Percentiles rank a stretch among this genome's conserved stretches.
Evolutionary conservation across 92 coral and sea anemone genomes (phyloP).

Genomic region (Phenganax stokvisi): DNA sequence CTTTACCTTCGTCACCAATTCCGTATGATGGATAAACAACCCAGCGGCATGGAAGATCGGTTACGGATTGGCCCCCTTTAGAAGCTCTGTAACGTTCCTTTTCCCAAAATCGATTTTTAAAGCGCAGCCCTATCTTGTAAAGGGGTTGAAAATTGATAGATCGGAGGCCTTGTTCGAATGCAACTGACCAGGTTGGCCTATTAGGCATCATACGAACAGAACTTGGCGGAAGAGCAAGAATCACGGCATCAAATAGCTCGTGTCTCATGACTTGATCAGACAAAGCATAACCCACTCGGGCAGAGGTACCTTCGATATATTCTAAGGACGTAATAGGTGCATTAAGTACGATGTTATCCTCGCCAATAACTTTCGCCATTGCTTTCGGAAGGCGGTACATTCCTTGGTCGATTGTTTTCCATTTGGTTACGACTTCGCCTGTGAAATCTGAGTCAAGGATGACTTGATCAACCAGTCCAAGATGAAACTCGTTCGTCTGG

Average conservation of each 20-base stretch:
- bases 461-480: slow-evolving; percentile 16
- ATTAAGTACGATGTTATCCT: background rate
- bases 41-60: slow-evolving; percentile 12
- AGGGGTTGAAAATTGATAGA: background rate
- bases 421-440: background rate
- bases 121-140: slow-evolving; percentile 16
- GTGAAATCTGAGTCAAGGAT: background rate
- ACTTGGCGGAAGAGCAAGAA: slow-evolving; percentile 3
- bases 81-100: background rate
- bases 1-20: background rate
- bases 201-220: slow-evolving; percentile 5
- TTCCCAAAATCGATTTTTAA: slow-evolving; percentile 10
- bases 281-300: background rate
- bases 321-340: background rate
- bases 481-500: slow-evolving; percentile 10
- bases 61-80: slow-evolving; percentile 1
- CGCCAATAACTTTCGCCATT: slow-evolving; percentile 9
- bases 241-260: background rate
- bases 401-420: slow-evolving; percentile 9
- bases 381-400: background rate
- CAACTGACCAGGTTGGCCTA: slow-evolving; percentile 6
- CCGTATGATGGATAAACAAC: slow-evolving; percentile 13
- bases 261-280: background rate
- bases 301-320: background rate
- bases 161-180: slow-evolving; percentile 1